phyloP scores from a whole-genome alignment of 1,140 invertebrate species.

The Oryctes rhinoceros region DNA sequence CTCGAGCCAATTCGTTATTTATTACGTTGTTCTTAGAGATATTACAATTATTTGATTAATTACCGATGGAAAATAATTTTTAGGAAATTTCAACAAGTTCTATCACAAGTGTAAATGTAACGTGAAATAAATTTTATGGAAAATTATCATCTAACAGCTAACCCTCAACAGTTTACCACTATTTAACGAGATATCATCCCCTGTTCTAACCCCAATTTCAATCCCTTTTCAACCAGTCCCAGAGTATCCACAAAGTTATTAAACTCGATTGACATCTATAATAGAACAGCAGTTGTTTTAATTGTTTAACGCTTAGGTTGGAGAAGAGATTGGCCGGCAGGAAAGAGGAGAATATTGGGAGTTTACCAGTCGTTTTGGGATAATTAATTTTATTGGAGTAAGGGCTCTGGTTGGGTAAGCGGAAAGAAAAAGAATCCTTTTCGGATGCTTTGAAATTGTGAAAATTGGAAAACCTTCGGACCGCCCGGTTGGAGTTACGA shows the following conservation, averaged over 20 bases:
- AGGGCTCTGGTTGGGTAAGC: no score
- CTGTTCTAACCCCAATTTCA: neutral
- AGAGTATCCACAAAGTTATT: neutral
- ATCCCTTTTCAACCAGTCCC: neutral
- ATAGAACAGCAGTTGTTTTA: neutral
- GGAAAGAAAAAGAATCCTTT: no score
- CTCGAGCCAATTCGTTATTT: no score
- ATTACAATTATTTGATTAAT: no score
- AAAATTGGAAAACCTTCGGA: no score
- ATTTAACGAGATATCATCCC: slow-evolving; percentile 1
- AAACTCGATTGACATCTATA: slow-evolving; percentile 15
- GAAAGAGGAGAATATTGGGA: neutral
- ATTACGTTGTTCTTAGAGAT: no score
- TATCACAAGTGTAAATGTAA: neutral
- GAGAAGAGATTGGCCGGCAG: neutral
- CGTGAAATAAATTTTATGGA: neutral
- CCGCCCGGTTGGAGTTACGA: no score
- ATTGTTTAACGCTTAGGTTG: neutral
- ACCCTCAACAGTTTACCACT: slow-evolving; percentile 8
- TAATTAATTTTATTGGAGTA: no score
- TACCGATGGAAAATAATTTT: no score
- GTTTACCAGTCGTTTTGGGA: no score
- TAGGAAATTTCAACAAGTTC: neutral
- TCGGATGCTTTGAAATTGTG: no score
- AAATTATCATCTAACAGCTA: slow-evolving; percentile 15